Conservation (phyloP, 2,888 invertebrate genomes). For the Drosophila kuntzei region DNA sequence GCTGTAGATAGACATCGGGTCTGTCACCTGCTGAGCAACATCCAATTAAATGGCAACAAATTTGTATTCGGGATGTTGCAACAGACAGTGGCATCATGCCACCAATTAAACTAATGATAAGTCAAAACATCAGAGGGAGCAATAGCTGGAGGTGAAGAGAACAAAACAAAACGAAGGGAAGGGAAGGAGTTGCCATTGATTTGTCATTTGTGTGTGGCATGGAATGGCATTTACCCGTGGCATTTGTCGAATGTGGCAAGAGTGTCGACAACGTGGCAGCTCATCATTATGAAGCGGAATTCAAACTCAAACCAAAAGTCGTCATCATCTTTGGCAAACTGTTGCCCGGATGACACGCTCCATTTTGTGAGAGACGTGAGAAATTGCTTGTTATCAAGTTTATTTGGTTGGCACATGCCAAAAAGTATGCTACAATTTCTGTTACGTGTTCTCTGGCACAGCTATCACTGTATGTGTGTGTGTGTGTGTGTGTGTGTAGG, state of each 20-base stretch:
- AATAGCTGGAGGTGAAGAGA: neutral
- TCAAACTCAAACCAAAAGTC: slow-evolving; percentile 10
- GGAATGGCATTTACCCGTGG: slow-evolving; percentile 30
- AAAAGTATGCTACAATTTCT: slow-evolving; percentile 72
- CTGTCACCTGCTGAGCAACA: slow-evolving; percentile 61
- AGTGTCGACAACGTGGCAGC: slow-evolving; percentile 10
- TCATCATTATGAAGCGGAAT: slow-evolving; percentile 49
- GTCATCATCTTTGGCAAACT: slow-evolving; percentile 53
- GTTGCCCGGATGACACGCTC: slow-evolving; percentile 59
- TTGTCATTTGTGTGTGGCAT: slow-evolving; percentile 34
- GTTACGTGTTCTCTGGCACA: slow-evolving; percentile 41
- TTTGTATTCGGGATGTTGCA: slow-evolving; percentile 20
- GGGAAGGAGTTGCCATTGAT: slow-evolving; percentile 34
- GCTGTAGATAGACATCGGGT: neutral
- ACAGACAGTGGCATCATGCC: slow-evolving; percentile 75
- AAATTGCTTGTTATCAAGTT: slow-evolving; percentile 84
- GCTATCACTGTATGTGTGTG: slow-evolving; percentile 3
- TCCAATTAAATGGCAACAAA: slow-evolving; percentile 73
- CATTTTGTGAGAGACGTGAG: slow-evolving; percentile 75
- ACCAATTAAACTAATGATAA: slow-evolving; percentile 85
- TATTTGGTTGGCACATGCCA: slow-evolving; percentile 77
- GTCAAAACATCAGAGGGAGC: slow-evolving; percentile 66
- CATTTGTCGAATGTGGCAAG: slow-evolving; percentile 15
- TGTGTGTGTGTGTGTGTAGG: slow-evolving; percentile 30
- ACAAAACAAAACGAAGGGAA: neutral